Base-by-base conservation (phyloP, 2,888 invertebrate genomes). In the Amorpha juglandis region DNA sequence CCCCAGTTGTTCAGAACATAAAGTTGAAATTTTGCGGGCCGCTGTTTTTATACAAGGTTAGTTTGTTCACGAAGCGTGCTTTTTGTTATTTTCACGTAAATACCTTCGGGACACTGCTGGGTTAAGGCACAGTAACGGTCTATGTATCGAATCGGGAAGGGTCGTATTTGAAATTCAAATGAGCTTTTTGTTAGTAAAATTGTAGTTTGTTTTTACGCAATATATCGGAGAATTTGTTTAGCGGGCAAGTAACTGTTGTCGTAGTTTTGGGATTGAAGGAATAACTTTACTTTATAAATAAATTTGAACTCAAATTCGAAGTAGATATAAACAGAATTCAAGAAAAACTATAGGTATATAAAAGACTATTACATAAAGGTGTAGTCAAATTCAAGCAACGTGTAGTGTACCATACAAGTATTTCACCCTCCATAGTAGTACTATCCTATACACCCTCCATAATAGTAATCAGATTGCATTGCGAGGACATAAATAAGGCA, bases 1-100 rank as follows among this genome's bases (percentile, higher is more conserved):
- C 65, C n/a, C 67, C 68, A 70, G 70, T 78, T 71, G 76, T 70
- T 75, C 71, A 67, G 76, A 72, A 67, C 67, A 78, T 78, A 84
- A 78, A 78, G 82, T 77, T 79, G 78, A 78, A 71, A 80, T 83
- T 84, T 76, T 75, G 73, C 62, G 72, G 70, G 68, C 73, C 71
- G 71, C 70, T 72, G 73, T 73, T 81, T 76, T 76, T 71, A 68
- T 74, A 75, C 67, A 74, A 74, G 69, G 75, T 74, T 74, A 77
- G 79, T 79, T 79, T 76, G 75, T 52, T 35, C 53, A 63, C 64
- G 71, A 74, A 73, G 78, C 75, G 76, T 82, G 79, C 79, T 80
- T 80, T 81, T 78, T 80, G 80, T 79, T 80, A 78, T 80, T 83
- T 79, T 74, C 78, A 76, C 80, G 83, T 86, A 85, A 87, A 84